A percentile compares a stretch with the other conserved stretches of the same genome.
Evolutionary conservation across 2,797 vertebrate species (phyloP).

Genomic region (Rhodeus uyekii): DNA sequence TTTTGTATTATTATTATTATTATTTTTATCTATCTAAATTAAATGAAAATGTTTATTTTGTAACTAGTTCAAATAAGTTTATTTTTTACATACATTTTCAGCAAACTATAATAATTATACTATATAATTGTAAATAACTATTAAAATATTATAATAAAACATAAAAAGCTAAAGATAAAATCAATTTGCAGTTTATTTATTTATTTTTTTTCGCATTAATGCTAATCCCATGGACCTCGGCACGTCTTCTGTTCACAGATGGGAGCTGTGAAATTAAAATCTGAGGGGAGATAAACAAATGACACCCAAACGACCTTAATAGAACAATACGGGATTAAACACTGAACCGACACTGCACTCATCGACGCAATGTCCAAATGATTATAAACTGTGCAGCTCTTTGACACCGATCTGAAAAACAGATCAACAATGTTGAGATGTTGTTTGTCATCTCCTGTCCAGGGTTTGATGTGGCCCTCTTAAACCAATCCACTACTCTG

Average conservation of each 20-base stretch:
- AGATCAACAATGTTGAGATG: conserved; percentile 2
- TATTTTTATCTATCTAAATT: not conserved
- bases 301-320: not conserved
- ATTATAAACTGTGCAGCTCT: not conserved
- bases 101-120: too few species aligned
- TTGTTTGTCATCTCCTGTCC: conserved; percentile 15
- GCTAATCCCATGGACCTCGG: not conserved
- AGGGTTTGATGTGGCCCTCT: conserved; percentile 24
- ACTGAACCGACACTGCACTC: not conserved
- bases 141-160: too few species aligned
- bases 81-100: not conserved
- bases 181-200: too few species aligned
- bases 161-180: too few species aligned
- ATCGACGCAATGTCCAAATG: not conserved
- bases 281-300: not conserved
- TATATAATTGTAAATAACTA: too few species aligned
- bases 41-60: not conserved
- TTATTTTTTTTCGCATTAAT: not conserved
- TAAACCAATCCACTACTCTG: conserved; percentile 13
- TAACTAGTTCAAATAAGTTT: not conserved
- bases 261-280: not conserved
- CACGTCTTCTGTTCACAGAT: not conserved
- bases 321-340: not conserved
- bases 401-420: conserved; percentile 16
- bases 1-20: not conserved